Conservation (phyloP, 2,797 vertebrate genomes). For the Stomatorhinus walkeri region DNA sequence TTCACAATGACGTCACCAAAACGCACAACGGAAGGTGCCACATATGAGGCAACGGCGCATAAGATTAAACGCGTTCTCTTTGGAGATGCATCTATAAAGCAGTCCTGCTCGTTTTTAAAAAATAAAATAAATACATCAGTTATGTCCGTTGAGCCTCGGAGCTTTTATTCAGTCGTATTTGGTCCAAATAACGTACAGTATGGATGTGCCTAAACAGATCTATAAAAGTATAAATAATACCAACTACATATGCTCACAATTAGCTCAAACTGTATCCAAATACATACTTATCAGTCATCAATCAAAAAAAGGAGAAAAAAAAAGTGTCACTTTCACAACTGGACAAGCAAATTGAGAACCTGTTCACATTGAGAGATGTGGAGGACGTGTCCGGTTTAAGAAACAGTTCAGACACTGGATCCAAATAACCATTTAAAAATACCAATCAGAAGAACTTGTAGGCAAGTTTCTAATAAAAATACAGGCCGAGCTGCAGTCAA, state of each 20-base stretch:
- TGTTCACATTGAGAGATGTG: background rate
- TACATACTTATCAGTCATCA: slow-evolving; percentile 44
- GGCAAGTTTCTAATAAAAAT: slow-evolving; percentile 3
- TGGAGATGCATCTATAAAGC: background rate
- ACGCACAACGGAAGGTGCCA: background rate
- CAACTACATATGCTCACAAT: slow-evolving; percentile 65
- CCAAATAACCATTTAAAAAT: slow-evolving; percentile 1
- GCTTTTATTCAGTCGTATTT: slow-evolving; percentile 23
- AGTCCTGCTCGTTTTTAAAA: background rate
- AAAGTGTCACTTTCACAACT: background rate
- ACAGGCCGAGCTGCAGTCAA: background rate
- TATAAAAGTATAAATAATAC: slow-evolving; percentile 23
- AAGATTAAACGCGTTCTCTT: background rate
- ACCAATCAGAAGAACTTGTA: background rate
- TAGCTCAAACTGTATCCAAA: slow-evolving; percentile 60
- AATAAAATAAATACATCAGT: background rate
- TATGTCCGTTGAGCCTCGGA: background rate
- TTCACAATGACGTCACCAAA: background rate
- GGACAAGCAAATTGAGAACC: background rate
- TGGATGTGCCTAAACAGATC: slow-evolving; percentile 21
- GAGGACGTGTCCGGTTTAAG: background rate
- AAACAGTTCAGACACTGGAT: background rate
- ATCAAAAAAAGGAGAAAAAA: background rate
- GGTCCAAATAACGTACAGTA: slow-evolving; percentile 26
- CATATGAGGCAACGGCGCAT: background rate